These are phyloP conservation scores for Danio albolineatus DNA, from an alignment of 2,797 vertebrate species.

Conservation along the genomic window DNA sequence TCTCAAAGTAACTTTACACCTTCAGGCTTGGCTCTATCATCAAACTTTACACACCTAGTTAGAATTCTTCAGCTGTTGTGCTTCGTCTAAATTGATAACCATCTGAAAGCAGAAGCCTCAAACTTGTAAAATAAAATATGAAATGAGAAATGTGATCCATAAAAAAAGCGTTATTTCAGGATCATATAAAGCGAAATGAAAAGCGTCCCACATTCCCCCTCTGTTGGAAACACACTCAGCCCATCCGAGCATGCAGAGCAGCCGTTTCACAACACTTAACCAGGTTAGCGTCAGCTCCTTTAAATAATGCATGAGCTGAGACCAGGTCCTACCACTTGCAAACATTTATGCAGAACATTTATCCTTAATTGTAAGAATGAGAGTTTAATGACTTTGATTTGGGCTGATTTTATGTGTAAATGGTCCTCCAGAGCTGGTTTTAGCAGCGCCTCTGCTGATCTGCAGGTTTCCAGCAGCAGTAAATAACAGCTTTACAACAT, in stretches of 20 bases:
- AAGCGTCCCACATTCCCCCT: background rate
- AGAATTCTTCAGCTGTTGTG: no score
- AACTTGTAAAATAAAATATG: no score
- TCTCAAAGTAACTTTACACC: no score
- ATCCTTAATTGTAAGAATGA: background rate
- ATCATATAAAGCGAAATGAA: no score
- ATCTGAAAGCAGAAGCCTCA: no score
- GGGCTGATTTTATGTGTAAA: background rate
- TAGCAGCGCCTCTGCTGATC: background rate
- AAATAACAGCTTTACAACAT: no score
- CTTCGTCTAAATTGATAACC: no score
- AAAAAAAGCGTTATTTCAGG: no score
- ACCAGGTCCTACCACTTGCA: background rate
- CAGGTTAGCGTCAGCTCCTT: background rate
- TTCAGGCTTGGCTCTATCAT: no score
- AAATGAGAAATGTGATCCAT: no score
- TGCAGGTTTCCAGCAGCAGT: background rate
- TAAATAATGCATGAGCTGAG: constrained; percentile 2
- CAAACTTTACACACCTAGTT: no score
- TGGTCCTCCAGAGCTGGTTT: background rate
- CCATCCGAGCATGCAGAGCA: background rate
- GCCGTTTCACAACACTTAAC: background rate
- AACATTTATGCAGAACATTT: background rate
- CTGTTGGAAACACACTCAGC: background rate
- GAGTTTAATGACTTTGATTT: background rate